Percentiles rank a stretch among this genome's conserved stretches.
These are phyloP conservation scores for Macaca mulatta DNA, from an alignment of 2,113 vertebrate genomes.

Conservation along the genomic window DNA sequence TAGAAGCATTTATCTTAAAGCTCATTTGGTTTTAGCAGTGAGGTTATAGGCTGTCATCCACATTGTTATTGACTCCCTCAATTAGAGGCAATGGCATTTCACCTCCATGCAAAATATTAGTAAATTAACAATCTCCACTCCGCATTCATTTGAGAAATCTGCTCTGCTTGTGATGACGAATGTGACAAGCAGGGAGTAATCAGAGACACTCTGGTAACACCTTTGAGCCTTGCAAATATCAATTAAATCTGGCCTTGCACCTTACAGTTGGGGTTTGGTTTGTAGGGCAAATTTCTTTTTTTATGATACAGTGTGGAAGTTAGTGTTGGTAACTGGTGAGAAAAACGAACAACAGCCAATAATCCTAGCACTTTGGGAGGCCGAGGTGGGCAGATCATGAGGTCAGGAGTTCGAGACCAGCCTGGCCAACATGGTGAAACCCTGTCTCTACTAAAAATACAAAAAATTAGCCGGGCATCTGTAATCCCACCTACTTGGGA, in stretches of 20 bases:
- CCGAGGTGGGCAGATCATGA: too few species aligned
- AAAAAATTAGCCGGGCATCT: too few species aligned
- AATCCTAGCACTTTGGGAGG: too few species aligned
- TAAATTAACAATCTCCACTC: slow-evolving; percentile 63
- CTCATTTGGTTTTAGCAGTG: background rate
- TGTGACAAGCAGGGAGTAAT: slow-evolving; percentile 57
- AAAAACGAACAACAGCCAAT: background rate
- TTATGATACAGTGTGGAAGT: background rate
- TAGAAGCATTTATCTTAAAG: slow-evolving; percentile 48
- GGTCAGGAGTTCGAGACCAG: too few species aligned
- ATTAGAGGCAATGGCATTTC: slow-evolving; percentile 56
- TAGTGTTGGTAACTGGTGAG: background rate
- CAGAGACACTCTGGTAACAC: slow-evolving; percentile 16
- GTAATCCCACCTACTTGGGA: too few species aligned
- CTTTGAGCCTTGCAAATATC: slow-evolving; percentile 33
- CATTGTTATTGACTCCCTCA: slow-evolving; percentile 29
- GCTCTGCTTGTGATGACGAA: slow-evolving; percentile 22
- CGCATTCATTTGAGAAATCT: slow-evolving; percentile 72
- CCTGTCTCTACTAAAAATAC: too few species aligned
- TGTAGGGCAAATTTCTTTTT: slow-evolving; percentile 45
- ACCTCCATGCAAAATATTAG: slow-evolving; percentile 72
- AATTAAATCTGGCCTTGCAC: slow-evolving; percentile 58
- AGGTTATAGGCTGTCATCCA: slow-evolving; percentile 23
- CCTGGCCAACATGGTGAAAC: too few species aligned
- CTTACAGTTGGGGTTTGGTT: slow-evolving; percentile 30